A percentile compares a stretch with the other conserved stretches of the same genome.
These are phyloP conservation scores for Daubentonia madagascariensis DNA, from an alignment of 2,113 vertebrate species.

Conservation along the genomic window DNA sequence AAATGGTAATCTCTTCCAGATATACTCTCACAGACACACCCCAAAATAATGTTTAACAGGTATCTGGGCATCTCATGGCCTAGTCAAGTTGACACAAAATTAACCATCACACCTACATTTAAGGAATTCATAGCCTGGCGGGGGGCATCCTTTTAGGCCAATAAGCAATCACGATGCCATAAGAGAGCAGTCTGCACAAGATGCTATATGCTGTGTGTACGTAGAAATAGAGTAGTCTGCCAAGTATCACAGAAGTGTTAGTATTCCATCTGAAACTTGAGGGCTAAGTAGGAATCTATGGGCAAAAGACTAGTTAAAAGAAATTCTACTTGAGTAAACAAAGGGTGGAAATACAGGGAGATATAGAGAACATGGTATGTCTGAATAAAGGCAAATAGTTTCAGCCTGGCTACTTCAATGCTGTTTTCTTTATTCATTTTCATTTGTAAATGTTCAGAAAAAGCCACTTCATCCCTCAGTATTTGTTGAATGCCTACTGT, in stretches of 20 bases:
- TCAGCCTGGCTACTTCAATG: background rate
- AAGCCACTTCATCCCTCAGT: background rate
- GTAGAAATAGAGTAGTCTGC: background rate
- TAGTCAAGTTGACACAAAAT: background rate
- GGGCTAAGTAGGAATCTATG: background rate
- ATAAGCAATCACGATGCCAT: background rate
- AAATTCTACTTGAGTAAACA: slow-evolving; percentile 22
- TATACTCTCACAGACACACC: background rate
- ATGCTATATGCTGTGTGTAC: background rate
- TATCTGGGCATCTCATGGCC: background rate
- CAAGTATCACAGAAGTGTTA: background rate
- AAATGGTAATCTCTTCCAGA: background rate
- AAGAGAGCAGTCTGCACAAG: background rate
- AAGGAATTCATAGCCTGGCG: background rate
- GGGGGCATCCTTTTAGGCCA: background rate
- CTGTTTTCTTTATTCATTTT: background rate
- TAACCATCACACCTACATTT: background rate
- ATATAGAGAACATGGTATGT: background rate
- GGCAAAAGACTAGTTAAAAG: background rate
- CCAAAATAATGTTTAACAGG: background rate
- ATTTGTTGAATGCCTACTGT: background rate
- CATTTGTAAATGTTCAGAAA: slow-evolving; percentile 36
- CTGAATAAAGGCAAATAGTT: slow-evolving; percentile 8
- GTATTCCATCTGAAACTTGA: background rate
- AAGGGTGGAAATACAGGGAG: slow-evolving; percentile 24